A percentile compares a stretch with the other conserved stretches of the same genome.
phyloP scores from a whole-genome alignment of 1,140 invertebrate species.

The Philaenus spumarius region DNA sequence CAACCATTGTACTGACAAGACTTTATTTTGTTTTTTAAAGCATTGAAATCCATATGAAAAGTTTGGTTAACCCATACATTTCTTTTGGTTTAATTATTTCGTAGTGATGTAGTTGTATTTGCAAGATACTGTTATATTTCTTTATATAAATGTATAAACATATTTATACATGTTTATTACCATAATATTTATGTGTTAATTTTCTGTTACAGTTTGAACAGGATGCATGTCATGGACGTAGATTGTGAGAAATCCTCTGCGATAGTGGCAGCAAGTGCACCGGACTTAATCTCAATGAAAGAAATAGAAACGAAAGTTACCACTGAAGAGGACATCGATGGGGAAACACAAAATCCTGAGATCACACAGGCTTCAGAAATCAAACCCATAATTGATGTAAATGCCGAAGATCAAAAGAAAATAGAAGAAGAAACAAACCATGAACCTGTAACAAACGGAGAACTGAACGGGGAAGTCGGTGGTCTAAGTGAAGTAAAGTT shows the following conservation, averaged over 20 bases:
- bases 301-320: conserved; percentile 1
- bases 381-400: background rate
- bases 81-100: too few species aligned
- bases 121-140: too few species aligned
- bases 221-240: conserved; percentile 30
- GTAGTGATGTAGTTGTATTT: too few species aligned
- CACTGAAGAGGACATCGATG: background rate
- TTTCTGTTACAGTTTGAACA: conserved; percentile 26
- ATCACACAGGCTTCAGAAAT: background rate
- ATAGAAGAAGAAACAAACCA: background rate
- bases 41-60: too few species aligned
- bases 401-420: background rate
- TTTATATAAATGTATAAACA: too few species aligned
- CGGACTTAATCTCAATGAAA: conserved; percentile 7
- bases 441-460: conserved; percentile 1
- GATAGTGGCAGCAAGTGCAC: conserved; percentile 17
- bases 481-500: conserved; percentile 4
- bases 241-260: conserved; percentile 20
- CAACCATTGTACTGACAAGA: too few species aligned
- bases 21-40: too few species aligned
- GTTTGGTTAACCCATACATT: too few species aligned
- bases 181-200: too few species aligned
- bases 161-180: too few species aligned
- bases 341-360: background rate
- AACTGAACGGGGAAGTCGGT: background rate